Conservation (phyloP, 2,888 invertebrate species). For the Stenodema calcarata region DNA sequence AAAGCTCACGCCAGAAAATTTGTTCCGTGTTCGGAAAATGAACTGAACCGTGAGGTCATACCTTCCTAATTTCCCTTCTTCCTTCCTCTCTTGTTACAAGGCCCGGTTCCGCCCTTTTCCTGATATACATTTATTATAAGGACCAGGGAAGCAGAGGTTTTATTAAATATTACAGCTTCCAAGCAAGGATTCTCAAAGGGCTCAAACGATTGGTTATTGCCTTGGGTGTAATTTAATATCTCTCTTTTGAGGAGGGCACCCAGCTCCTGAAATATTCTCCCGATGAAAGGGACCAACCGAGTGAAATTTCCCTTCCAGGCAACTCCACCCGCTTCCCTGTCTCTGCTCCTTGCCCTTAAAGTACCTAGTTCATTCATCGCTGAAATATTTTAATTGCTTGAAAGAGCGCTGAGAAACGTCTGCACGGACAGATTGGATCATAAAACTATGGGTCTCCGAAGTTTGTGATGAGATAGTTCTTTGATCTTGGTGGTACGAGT, state of each 20-base stretch:
- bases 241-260: constrained; percentile 33
- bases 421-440: not conserved
- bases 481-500: not conserved
- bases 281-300: constrained; percentile 34
- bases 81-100: not conserved
- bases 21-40: constrained; percentile 6
- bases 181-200: constrained; percentile 28
- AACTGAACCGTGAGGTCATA: constrained; percentile 38
- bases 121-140: constrained; percentile 20
- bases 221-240: constrained; percentile 38
- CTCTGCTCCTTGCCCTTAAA: not conserved
- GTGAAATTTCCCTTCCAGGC: not conserved
- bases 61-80: constrained; percentile 25
- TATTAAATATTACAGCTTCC: constrained; percentile 35
- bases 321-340: not conserved
- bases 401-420: not conserved
- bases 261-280: constrained; percentile 26
- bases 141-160: constrained; percentile 27
- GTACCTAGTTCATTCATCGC: not conserved
- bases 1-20: constrained; percentile 14
- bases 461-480: not conserved
- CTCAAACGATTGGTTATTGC: constrained; percentile 46
- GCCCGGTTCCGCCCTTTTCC: not conserved
- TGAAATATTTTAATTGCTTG: not conserved
- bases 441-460: not conserved